Percentiles rank a stretch among this genome's conserved stretches.
Conservation (phyloP, 2,797 vertebrate genomes). For the Gambelia wislizenii region DNA sequence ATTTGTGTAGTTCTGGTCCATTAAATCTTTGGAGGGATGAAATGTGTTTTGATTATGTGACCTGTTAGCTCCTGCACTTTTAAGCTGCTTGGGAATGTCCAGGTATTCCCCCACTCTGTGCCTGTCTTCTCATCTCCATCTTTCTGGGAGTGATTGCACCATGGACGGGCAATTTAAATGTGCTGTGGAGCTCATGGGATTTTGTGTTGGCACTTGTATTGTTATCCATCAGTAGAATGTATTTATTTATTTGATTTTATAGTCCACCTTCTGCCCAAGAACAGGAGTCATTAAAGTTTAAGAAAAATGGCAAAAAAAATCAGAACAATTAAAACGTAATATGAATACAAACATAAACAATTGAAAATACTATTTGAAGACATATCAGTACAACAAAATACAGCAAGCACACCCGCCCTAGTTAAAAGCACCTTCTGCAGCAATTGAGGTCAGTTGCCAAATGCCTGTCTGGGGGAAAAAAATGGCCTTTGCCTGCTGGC, state of each 20-base stretch:
- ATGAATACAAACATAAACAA: too few relatives aligned
- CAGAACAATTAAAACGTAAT: too few relatives aligned
- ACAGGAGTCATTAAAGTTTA: too few relatives aligned
- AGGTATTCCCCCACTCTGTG: neutral
- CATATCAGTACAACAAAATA: too few relatives aligned
- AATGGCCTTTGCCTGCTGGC: neutral
- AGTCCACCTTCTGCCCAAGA: too few relatives aligned
- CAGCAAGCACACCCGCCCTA: too few relatives aligned
- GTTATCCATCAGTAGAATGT: neutral
- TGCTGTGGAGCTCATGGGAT: neutral
- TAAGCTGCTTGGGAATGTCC: too few relatives aligned
- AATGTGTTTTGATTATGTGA: neutral
- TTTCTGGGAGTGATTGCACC: neutral
- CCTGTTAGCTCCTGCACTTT: neutral
- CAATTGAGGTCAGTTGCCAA: neutral
- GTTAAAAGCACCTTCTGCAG: neutral
- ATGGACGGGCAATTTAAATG: neutral
- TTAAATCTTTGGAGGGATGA: neutral
- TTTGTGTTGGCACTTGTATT: neutral
- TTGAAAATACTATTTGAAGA: too few relatives aligned
- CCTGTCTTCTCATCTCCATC: too few relatives aligned
- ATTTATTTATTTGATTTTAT: neutral
- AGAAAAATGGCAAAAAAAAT: too few relatives aligned
- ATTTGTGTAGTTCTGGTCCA: neutral
- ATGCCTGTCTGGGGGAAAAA: neutral